phyloP scores from a whole-genome alignment of 92 coral and sea anemone genomes.

The Meandrina meandrites region DNA sequence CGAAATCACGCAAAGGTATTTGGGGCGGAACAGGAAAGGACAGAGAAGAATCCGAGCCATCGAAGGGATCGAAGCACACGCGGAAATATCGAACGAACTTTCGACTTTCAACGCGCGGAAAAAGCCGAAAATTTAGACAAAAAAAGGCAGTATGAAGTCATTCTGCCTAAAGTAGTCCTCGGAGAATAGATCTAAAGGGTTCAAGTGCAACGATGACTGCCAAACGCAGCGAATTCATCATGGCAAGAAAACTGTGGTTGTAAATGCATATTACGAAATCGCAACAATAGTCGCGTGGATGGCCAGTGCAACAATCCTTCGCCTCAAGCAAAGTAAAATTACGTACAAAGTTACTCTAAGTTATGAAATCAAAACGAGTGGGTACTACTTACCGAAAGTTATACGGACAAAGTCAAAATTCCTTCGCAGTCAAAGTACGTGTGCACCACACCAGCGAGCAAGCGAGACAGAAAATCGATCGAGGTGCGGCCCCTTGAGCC shows the following conservation, averaged over 20 bases:
- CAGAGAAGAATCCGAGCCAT: not conserved
- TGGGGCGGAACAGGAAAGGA: slow-evolving; percentile 33
- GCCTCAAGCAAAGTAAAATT: not conserved
- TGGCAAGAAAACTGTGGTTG: not conserved
- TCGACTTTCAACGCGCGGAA: not conserved
- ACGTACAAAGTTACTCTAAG: not conserved
- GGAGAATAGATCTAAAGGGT: not conserved
- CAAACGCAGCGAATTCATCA: not conserved
- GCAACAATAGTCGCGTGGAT: slow-evolving; percentile 41
- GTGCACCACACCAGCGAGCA: slow-evolving; percentile 30
- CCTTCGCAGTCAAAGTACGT: slow-evolving; percentile 44
- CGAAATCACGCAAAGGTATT: not conserved
- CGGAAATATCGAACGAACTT: slow-evolving; percentile 28
- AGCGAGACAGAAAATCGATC: slow-evolving; percentile 28
- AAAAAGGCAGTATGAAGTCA: not conserved
- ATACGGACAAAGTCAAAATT: slow-evolving; percentile 32
- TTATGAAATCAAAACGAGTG: not conserved
- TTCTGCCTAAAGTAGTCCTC: too few species aligned
- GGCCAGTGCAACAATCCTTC: slow-evolving; percentile 8
- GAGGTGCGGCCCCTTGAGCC: slow-evolving; percentile 57
- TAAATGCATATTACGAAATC: slow-evolving; percentile 37
- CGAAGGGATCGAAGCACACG: slow-evolving; percentile 2
- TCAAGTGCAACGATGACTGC: not conserved
- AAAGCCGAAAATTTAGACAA: not conserved
- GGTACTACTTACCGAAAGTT: slow-evolving; percentile 17